phyloP scores from a whole-genome alignment of 1,140 invertebrate species.

The Lucilia sericata region DNA sequence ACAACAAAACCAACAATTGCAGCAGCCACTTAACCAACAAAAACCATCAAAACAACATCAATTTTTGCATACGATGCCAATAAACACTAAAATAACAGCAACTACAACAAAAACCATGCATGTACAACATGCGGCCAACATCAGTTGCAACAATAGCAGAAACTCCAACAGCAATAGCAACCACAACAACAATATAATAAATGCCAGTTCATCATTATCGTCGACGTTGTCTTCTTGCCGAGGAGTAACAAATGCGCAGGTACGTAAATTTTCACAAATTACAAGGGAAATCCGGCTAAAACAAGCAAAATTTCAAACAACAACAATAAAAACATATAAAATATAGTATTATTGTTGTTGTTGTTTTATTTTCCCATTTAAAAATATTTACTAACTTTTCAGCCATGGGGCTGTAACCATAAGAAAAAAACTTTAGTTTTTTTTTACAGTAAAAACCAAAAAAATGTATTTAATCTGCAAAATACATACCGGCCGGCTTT shows the following conservation, averaged over 20 bases:
- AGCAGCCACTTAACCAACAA: slow-evolving; percentile 41
- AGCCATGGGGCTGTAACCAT: not conserved
- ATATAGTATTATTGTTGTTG: not conserved
- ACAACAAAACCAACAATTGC: slow-evolving; percentile 44
- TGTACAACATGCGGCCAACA: slow-evolving; percentile 11
- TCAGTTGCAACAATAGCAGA: slow-evolving; percentile 15
- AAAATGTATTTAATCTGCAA: not conserved
- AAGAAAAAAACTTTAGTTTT: not conserved
- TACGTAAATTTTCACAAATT: slow-evolving; percentile 42
- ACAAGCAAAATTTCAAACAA: not conserved
- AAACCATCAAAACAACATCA: slow-evolving; percentile 43
- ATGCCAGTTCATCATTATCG: not conserved
- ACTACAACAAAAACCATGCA: not conserved
- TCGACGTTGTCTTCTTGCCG: not conserved
- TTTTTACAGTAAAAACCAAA: not conserved
- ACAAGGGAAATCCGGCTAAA: slow-evolving; percentile 15
- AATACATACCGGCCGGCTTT: slow-evolving; percentile 10
- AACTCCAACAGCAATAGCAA: not conserved
- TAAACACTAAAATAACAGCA: slow-evolving; percentile 35
- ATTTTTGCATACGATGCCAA: slow-evolving; percentile 45
- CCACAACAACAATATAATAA: slow-evolving; percentile 25
- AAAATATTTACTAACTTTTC: not conserved
- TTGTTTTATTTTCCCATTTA: not conserved
- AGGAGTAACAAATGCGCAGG: slow-evolving; percentile 44
- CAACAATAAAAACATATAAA: not conserved